Base-by-base conservation (phyloP, 2,888 invertebrate species). In the Coelopa pilipes region DNA sequence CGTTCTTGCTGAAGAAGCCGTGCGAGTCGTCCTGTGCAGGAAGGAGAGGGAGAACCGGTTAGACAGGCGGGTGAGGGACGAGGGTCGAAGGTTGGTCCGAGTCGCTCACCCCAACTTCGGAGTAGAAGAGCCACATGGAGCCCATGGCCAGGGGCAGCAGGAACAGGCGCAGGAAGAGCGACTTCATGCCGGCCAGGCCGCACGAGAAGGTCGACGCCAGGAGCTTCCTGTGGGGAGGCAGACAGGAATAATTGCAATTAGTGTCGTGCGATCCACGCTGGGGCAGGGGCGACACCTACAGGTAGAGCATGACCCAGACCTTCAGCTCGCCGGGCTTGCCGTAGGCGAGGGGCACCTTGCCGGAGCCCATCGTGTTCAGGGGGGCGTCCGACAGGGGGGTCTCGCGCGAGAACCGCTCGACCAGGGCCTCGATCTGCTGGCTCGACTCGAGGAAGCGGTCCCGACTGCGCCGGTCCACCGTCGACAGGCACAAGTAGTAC, bases 381-480 rank as follows among this genome's bases (percentile, higher is more conserved):
- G 91, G 90, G 4, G 90, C 89, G 79, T 90, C 90, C 74, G 90
- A 90, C 49, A 91, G 89, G 10, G 92, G 92, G 0, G 96, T 96
- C 87, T 97, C 96, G 49, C 93, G 87, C 83, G 95, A 95, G 87
- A 97, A 97, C 82, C 96, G 94, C 81, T 97, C 96, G 0, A 97
- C 96, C 17, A 98, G 87, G 0, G 95, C 94, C 3, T 95, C 93
- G 79, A 98, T 97, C 87, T 97, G 97, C 80, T 95, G 95, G 84
- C 96, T 96, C 0, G 97, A 98, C 84, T 97, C 96, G 60, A 96
- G 89, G 83, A 98, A 98, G 34, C 97, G 90, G 84, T 98, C 97
- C 15, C 97, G 90, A 0, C 97, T 96, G 55, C 90, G 86, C 46
- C 91, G 85, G 84, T 91, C 91, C 19, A 91, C 91, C 1, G 91